Evolutionary conservation across 2,797 vertebrate genomes (phyloP), one percentile per base, ranked within the genome.

Genomic region (Gymnocypris eckloni): DNA sequence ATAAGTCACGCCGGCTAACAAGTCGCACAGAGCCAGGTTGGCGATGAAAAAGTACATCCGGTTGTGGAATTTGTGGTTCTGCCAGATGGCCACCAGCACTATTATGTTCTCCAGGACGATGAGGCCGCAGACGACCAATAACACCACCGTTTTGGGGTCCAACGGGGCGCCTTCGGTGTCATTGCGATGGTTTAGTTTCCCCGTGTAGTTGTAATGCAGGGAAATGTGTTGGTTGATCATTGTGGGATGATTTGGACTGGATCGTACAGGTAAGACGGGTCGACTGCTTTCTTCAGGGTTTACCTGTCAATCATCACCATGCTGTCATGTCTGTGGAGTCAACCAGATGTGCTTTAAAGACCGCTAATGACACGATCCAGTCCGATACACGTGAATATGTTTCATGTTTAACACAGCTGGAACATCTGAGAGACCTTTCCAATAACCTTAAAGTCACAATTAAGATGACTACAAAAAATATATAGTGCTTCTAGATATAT

Each of bases 41-140:
- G 94, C 98, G 16, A 99, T 99, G 92, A 99, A 99, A 89, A 96
- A 99, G 94, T 99, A 99, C 98, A 99, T 99, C 88, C 98, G 97
- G 87, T 98, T 98, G 94, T 99, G 98, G 91, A 99, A 98, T 86
- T 94, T 94, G 87, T 98, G 96, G 92, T 98, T 99, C 90, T 96
- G 97, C 97, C 97, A 99, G 92, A 99, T 98, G 87, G 97, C 97
- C 25, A 97, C 93, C 88, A 99, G 91, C 39, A 99, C 98, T 84
- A 97, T 96, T 88, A 99, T 88, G 92, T 99, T 99, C 95, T 99
- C 98, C 93, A 99, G 85, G 70, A 98, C 93, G 64, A 98, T 98
- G 88, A 97, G 96, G 92, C 96, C 93, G 93, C 97, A 98, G 9
- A 98, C 89, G 59, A 97, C 81, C 25, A 99, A 92, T 92, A 97